Base-by-base conservation (phyloP, 2,113 vertebrate genomes). In the Cyprinodon tularosa region DNA sequence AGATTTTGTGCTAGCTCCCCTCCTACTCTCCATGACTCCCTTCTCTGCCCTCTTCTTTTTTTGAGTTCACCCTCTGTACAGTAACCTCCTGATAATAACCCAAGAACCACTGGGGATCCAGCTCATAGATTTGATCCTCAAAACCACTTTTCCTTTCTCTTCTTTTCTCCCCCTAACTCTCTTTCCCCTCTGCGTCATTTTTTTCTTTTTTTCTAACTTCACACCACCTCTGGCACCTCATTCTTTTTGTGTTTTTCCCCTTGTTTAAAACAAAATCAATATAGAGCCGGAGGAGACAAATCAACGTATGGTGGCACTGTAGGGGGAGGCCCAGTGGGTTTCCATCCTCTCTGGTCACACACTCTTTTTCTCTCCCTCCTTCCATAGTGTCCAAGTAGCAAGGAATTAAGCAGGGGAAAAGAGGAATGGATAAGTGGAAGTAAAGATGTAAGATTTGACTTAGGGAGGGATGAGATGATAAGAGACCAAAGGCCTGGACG, bases 201-300 rank as follows among this genome's bases (percentile, higher is more conserved):
- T 65, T 79, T 44, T 42, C 76, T 76, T 77, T 71, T 72, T 66
- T 78, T 84, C 77, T 76, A 69, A 77, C 82, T 85, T 71, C 78
- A 62, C 84, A 66, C 91, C 84, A 88, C 92, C 88, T 83, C 89
- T 17, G 72, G 91, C 88, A 81, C 79, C 85, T 88, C 87, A 92
- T 93, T 91, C 89, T 78, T 93, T 89, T 91, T 91, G 85, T 92
- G 90, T 92, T 92, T 92, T 83, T 69, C 74, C 81, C 81, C 88
- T 90, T 93, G 89, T 94, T 93, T 93, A 91, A 93, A 92, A 90
- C 80, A 82, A 91, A 94, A 93, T 94, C 91, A 91, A 94, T 93
- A 92, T 77, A 78, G 84, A 86, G 88, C 88, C 70, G 78, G 85
- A 89, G 84, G 88, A 94, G 89, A 93, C 85, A 86, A 94, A 93